A percentile compares a stretch with the other conserved stretches of the same genome.
phyloP scores from a whole-genome alignment of 2,797 vertebrate genomes.

The Gymnothorax javanicus region DNA sequence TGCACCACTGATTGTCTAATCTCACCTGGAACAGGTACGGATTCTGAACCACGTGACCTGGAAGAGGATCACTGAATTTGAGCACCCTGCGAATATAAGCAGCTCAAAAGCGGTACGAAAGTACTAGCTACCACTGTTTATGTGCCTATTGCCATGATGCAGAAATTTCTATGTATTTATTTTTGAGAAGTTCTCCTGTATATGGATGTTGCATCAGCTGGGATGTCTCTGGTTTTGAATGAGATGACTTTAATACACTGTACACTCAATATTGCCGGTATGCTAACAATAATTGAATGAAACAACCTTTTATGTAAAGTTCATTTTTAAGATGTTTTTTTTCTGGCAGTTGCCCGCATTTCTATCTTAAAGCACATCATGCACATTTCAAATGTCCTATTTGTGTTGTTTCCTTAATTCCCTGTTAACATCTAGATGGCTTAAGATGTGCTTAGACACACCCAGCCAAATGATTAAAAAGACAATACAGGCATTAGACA shows the following conservation, averaged over 20 bases:
- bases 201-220: background rate
- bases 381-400: background rate
- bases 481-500: background rate
- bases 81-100: slow-evolving; percentile 76
- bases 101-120: slow-evolving; percentile 80
- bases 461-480: background rate
- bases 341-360: background rate
- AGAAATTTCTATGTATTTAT: background rate
- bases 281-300: too few species aligned
- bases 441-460: background rate
- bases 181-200: background rate
- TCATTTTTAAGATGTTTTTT: background rate
- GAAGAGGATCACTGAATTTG: slow-evolving; percentile 87
- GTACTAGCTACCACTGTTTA: background rate
- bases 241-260: too few species aligned
- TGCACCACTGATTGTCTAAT: background rate
- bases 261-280: too few species aligned
- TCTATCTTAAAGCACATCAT: background rate
- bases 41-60: slow-evolving; percentile 95
- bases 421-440: background rate
- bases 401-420: background rate
- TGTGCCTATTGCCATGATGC: background rate
- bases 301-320: background rate
- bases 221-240: background rate
- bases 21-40: slow-evolving; percentile 75